These are phyloP conservation scores for Orthosia gothica DNA, from an alignment of 2,888 invertebrate genomes.

Conservation along the genomic window DNA sequence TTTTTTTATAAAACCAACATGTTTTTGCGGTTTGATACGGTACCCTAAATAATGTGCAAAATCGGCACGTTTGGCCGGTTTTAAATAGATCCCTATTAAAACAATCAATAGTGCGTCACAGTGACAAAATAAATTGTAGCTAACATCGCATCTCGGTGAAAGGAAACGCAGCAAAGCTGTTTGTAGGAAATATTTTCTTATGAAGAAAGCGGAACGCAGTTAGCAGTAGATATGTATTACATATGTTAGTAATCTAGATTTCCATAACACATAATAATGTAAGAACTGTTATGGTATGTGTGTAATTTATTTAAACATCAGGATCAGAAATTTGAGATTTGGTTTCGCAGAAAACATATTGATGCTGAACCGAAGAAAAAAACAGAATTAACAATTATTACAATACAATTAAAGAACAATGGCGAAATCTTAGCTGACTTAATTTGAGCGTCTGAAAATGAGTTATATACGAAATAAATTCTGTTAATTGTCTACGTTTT, in stretches of 20 bases:
- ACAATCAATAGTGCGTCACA: not conserved
- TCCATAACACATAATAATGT: not conserved
- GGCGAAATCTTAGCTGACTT: no score
- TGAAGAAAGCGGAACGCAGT: conserved; percentile 50
- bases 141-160: conserved; percentile 29
- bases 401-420: not conserved
- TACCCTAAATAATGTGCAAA: no score
- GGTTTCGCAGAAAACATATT: not conserved
- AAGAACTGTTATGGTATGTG: not conserved
- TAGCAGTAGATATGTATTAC: not conserved
- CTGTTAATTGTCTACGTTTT: no score
- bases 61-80: no score
- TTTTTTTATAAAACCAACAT: no score
- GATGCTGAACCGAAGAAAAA: not conserved
- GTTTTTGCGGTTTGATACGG: no score
- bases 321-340: not conserved
- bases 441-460: no score
- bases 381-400: not conserved
- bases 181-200: conserved; percentile 21
- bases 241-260: conserved; percentile 28
- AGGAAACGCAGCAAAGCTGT: conserved; percentile 25
- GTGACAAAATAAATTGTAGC: not conserved
- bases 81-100: no score
- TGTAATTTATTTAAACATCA: not conserved
- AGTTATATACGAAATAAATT: no score